Base-by-base conservation (phyloP, 2,113 vertebrate species). In the Podiceps cristatus region DNA sequence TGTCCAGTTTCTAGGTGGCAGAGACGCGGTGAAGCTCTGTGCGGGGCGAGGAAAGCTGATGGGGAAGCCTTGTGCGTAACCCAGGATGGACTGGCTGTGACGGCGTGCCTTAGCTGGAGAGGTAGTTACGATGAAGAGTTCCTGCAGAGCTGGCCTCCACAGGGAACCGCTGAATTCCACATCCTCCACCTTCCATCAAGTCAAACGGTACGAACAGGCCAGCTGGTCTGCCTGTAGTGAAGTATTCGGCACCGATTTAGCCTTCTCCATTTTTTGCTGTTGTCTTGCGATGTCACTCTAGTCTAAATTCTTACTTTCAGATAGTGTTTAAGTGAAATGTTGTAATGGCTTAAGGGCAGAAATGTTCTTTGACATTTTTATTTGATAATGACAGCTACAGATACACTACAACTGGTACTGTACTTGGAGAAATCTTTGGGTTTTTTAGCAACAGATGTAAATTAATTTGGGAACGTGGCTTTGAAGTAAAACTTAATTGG, bases 141-240 rank as follows among this genome's bases (percentile, higher is more conserved):
- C 97, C 98, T 97, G 97, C 97, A 97, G 98, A 98, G 98, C 98
- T 96, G 98, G 98, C 93, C 98, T 97, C 98, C 98, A 98, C 97
- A 97, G 98, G 98, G 98, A 98, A 97, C 98, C 96, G 16, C 92
- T 98, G 91, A 98, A 96, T 71, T 94, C 95, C 82, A 71, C 98
- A 9, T 74, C 98, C 59, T 86, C 97, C 97, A 95, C 97, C 93
- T 98, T 97, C 91, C 97, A 98, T 71, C 93, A 98, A 75, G 95
- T 91, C 86, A 98, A 98, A 97, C 98, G 99, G 99, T 99, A 98
- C 12, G 96, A 14, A 50, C 56, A 23, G 33, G 0, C 22, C 0
- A 3, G 5, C 56, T 49, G 75, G 25, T 37, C 66, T 67, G 58
- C 55, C 53, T 50, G 0, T 28, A 33, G 68, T 52, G 55, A 6